A percentile compares a stretch with the other conserved stretches of the same genome.
Conservation (phyloP, 2,797 vertebrate species). For the Xenopus petersii region DNA sequence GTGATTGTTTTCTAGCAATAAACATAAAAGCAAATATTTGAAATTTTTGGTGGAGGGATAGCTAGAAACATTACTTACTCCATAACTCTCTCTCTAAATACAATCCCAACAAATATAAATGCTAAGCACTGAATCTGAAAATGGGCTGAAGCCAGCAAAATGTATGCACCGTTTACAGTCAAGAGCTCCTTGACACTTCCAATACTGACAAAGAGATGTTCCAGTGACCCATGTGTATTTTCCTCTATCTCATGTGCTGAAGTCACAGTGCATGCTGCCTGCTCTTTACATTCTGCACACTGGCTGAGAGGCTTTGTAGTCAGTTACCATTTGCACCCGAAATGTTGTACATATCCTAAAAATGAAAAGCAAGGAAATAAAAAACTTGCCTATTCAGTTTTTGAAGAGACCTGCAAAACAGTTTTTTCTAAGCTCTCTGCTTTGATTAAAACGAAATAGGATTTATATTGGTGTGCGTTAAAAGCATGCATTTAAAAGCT, state of each 20-base stretch:
- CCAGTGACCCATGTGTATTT: constrained; percentile 44
- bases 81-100: neutral
- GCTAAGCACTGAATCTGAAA: constrained; percentile 18
- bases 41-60: too few relatives aligned
- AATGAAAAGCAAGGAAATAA: constrained; percentile 13
- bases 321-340: constrained; percentile 26
- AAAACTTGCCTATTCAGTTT: neutral
- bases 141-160: constrained; percentile 30
- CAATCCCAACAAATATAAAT: constrained; percentile 5
- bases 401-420: neutral
- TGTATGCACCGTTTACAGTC: constrained; percentile 46
- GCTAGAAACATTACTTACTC: neutral
- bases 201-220: constrained; percentile 40
- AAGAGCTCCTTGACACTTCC: constrained; percentile 44
- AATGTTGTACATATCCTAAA: constrained; percentile 23
- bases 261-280: constrained; percentile 37
- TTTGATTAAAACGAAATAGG: too few relatives aligned
- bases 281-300: constrained; percentile 22
- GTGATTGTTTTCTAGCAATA: too few relatives aligned
- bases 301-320: constrained; percentile 13
- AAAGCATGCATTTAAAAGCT: too few relatives aligned
- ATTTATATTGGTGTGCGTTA: too few relatives aligned
- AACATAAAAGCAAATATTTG: too few relatives aligned
- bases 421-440: neutral
- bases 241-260: constrained; percentile 35